A percentile compares a stretch with the other conserved stretches of the same genome.
Conservation (phyloP, 1,140 invertebrate genomes). For the Hirudo medicinalis region DNA sequence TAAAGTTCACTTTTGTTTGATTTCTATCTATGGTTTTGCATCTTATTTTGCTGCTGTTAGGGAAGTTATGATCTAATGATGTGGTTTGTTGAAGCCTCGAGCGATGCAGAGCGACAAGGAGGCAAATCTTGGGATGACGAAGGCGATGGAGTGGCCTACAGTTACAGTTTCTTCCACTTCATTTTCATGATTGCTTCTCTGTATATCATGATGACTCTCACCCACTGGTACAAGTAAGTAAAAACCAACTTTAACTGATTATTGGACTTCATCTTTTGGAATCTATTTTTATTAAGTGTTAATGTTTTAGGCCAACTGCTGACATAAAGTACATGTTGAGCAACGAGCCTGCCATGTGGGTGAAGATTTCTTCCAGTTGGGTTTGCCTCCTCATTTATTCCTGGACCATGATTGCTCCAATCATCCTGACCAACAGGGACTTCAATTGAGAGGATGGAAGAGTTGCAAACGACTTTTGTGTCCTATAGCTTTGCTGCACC, state of each 20-base stretch:
- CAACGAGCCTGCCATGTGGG: constrained; percentile 90
- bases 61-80: neutral
- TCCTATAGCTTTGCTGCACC: too few species aligned
- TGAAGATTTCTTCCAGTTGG: constrained; percentile 95
- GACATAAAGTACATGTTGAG: constrained; percentile 35
- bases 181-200: constrained; percentile 92
- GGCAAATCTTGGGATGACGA: constrained; percentile 62
- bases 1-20: too few species aligned
- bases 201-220: constrained; percentile 99
- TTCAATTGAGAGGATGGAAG: constrained; percentile 48
- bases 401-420: constrained; percentile 87
- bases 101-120: neutral
- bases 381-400: constrained; percentile 74
- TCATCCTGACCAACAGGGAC: constrained; percentile 71
- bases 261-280: too few species aligned
- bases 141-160: constrained; percentile 81
- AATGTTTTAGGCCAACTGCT: constrained; percentile 27
- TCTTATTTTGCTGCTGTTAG: too few species aligned
- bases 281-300: neutral
- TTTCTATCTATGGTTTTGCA: too few species aligned
- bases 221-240: constrained; percentile 89
- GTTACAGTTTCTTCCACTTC: constrained; percentile 93
- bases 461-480: too few species aligned
- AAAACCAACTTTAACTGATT: too few species aligned
- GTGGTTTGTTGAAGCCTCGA: neutral